Evolutionary conservation across 2,888 invertebrate genomes (phyloP).

Genomic region (Busseola fusca): DNA sequence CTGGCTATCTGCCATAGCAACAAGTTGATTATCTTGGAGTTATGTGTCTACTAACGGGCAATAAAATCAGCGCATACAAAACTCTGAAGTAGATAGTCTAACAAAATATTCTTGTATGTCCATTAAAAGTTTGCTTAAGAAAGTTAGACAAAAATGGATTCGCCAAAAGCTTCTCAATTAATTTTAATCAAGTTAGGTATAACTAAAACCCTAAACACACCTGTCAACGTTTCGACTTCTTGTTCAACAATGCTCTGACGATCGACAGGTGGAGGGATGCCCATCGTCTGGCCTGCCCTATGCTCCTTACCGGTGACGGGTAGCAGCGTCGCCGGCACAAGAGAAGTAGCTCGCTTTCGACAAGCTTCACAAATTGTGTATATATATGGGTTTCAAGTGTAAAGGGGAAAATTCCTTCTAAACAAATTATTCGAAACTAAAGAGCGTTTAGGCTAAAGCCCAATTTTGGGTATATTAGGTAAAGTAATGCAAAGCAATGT

Average conservation of each 20-base stretch:
- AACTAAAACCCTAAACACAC: background rate
- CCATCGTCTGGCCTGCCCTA: conserved; percentile 50
- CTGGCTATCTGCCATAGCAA: background rate
- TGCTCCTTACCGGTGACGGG: conserved; percentile 48
- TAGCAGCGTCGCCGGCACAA: conserved; percentile 52
- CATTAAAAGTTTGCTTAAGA: background rate
- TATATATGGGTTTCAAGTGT: conserved; percentile 30
- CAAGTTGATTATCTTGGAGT: background rate
- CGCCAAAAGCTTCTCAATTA: background rate
- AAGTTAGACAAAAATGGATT: background rate
- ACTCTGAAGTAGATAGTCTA: conserved; percentile 6
- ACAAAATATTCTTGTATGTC: background rate
- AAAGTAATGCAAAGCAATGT: background rate
- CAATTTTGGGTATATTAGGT: background rate
- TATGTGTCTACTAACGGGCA: background rate
- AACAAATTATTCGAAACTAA: conserved; percentile 7
- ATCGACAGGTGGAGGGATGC: conserved; percentile 45
- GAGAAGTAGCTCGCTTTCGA: conserved; percentile 40
- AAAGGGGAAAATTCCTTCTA: conserved; percentile 4
- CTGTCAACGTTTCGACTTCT: conserved; percentile 41
- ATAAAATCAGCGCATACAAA: background rate
- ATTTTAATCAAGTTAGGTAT: background rate
- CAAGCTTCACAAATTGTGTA: conserved; percentile 27
- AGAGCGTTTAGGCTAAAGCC: conserved; percentile 1
- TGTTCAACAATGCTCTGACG: conserved; percentile 46